phyloP scores from a whole-genome alignment of 2,113 vertebrate genomes.

The Lepisosteus osseus region DNA sequence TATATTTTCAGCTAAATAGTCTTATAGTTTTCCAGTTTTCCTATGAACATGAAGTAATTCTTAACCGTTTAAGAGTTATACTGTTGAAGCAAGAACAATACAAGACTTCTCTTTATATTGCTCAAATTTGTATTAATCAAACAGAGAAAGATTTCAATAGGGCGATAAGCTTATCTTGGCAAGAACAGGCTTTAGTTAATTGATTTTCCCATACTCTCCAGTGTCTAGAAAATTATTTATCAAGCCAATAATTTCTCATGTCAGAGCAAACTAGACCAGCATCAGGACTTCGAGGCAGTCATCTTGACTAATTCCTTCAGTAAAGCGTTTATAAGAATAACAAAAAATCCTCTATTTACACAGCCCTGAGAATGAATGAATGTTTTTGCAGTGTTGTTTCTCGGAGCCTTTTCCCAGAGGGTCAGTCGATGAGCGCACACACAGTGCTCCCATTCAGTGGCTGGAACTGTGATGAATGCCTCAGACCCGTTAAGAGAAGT shows the following conservation, averaged over 20 bases:
- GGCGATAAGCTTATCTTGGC: slow-evolving; percentile 4
- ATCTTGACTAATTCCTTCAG: not conserved
- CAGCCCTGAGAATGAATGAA: not conserved
- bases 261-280: not conserved
- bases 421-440: not conserved
- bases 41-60: not conserved
- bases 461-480: not conserved
- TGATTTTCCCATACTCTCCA: not conserved
- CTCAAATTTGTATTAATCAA: not conserved
- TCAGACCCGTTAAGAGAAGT: not conserved
- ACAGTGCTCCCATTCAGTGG: not conserved
- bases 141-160: not conserved
- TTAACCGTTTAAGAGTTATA: too few relatives aligned
- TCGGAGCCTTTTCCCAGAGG: too few relatives aligned
- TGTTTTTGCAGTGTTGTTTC: not conserved
- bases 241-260: not conserved
- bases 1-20: not conserved
- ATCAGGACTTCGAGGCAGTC: not conserved
- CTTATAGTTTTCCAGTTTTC: not conserved
- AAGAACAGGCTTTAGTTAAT: not conserved
- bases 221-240: slow-evolving; percentile 6
- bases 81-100: too few relatives aligned
- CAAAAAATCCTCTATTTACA: not conserved
- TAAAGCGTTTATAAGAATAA: not conserved
- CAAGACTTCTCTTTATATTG: slow-evolving; percentile 4